A percentile compares a stretch with the other conserved stretches of the same genome.
Evolutionary conservation across 1,140 invertebrate species (phyloP).

Genomic region (Penaeus vannamei): DNA sequence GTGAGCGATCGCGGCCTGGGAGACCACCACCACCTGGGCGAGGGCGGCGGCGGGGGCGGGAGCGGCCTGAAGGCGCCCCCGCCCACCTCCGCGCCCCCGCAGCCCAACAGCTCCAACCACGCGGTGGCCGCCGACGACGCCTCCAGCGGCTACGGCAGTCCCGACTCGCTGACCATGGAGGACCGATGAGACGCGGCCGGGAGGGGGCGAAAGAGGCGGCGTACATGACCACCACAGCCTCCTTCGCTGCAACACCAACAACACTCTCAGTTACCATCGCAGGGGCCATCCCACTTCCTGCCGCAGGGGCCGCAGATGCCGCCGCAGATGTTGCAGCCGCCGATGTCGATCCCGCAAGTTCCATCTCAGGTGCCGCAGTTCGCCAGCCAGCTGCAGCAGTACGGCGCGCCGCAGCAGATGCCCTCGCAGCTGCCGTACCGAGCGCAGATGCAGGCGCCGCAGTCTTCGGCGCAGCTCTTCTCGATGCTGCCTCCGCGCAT

Average conservation of each 20-base stretch:
- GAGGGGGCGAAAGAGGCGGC: constrained; percentile 64
- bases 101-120: constrained; percentile 55
- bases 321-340: constrained; percentile 20
- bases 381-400: constrained; percentile 37
- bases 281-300: neutral
- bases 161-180: constrained; percentile 68
- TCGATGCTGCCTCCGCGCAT: constrained; percentile 4
- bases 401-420: constrained; percentile 43
- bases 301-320: constrained; percentile 8
- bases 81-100: constrained; percentile 31
- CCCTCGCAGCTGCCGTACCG: constrained; percentile 2
- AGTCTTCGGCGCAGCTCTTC: neutral
- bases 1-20: constrained; percentile 30
- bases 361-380: constrained; percentile 39
- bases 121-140: constrained; percentile 67
- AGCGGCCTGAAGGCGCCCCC: constrained; percentile 50
- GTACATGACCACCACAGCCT: constrained; percentile 53
- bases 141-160: constrained; percentile 68
- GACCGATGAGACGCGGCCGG: constrained; percentile 68
- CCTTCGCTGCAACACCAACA: constrained; percentile 10
- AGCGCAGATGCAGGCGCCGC: constrained; percentile 10
- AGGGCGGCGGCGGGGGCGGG: constrained; percentile 18
- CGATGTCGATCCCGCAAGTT: constrained; percentile 19
- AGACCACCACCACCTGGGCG: constrained; percentile 31
- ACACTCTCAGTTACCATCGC: constrained; percentile 4